phyloP scores from a whole-genome alignment of 2,797 vertebrate species.

The Gymnopithys bicolor region DNA sequence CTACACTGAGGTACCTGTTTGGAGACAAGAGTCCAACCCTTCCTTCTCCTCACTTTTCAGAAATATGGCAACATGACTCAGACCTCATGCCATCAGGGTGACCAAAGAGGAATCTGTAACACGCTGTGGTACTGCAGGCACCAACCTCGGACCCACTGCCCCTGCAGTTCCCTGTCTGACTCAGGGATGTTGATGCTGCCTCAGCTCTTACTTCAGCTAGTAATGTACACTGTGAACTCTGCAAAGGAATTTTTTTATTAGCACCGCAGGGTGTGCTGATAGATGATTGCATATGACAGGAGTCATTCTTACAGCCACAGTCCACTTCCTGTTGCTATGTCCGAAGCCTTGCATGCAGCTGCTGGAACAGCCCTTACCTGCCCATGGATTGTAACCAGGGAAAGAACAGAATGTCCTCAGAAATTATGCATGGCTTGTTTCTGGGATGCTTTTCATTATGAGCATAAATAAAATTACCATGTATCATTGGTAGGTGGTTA shows the following conservation, averaged over 20 bases:
- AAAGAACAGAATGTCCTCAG: slow-evolving; percentile 30
- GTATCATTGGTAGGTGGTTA: neutral
- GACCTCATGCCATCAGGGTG: neutral
- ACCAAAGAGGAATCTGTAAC: neutral
- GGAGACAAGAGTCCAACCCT: neutral
- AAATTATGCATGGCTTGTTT: neutral
- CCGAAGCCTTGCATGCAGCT: neutral
- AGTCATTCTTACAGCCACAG: neutral
- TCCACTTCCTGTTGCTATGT: neutral
- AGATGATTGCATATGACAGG: neutral
- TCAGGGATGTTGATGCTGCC: neutral
- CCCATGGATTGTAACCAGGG: neutral
- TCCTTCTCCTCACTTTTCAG: neutral
- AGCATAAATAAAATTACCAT: neutral
- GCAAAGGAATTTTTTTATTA: neutral
- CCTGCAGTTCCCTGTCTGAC: neutral
- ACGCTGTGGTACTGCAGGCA: neutral
- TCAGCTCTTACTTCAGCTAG: neutral
- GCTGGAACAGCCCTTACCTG: neutral
- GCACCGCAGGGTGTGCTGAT: neutral
- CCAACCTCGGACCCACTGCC: fast-evolving
- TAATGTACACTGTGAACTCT: neutral
- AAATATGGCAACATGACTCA: neutral
- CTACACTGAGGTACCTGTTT: neutral
- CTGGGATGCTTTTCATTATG: neutral